Percentiles rank a stretch among this genome's conserved stretches.
phyloP scores from a whole-genome alignment of 1,140 invertebrate species.

The Anadara kagoshimensis region DNA sequence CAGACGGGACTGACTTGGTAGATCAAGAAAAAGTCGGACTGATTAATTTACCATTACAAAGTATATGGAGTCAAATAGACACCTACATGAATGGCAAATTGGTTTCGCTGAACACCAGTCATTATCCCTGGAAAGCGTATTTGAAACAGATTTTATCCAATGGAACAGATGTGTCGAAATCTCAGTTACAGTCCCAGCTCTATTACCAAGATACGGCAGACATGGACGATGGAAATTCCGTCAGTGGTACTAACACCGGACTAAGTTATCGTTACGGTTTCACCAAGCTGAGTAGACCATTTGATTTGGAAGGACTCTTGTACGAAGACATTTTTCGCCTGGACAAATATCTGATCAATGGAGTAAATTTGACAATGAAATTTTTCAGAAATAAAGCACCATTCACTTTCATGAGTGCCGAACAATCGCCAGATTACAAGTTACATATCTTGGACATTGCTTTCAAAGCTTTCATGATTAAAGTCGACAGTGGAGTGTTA shows the following conservation, averaged over 20 bases:
- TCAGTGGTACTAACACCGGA: constrained; percentile 13
- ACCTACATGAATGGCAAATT: constrained; percentile 30
- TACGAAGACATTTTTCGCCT: constrained; percentile 12
- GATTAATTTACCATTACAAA: constrained; percentile 26
- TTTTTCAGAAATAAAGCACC: constrained; percentile 4
- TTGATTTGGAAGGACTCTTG: neutral
- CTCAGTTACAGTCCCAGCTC: constrained; percentile 16
- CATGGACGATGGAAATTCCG: constrained; percentile 1
- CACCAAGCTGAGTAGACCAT: neutral
- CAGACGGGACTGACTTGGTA: constrained; percentile 17
- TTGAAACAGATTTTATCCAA: constrained; percentile 26
- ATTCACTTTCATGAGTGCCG: constrained; percentile 9
- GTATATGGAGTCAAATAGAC: constrained; percentile 25
- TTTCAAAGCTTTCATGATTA: neutral
- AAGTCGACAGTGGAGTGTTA: constrained; percentile 13
- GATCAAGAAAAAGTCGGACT: constrained; percentile 19
- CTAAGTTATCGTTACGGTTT: constrained; percentile 2
- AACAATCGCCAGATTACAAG: neutral
- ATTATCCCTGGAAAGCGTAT: constrained; percentile 35
- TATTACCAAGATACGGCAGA: constrained; percentile 4
- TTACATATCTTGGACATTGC: constrained; percentile 13
- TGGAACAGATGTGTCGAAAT: constrained; percentile 11
- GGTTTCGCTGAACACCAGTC: constrained; percentile 24
- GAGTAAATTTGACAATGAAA: constrained; percentile 21
- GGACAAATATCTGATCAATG: constrained; percentile 24